These are phyloP conservation scores for Nudaria mundana DNA, from an alignment of 2,888 invertebrate species.

Conservation along the genomic window DNA sequence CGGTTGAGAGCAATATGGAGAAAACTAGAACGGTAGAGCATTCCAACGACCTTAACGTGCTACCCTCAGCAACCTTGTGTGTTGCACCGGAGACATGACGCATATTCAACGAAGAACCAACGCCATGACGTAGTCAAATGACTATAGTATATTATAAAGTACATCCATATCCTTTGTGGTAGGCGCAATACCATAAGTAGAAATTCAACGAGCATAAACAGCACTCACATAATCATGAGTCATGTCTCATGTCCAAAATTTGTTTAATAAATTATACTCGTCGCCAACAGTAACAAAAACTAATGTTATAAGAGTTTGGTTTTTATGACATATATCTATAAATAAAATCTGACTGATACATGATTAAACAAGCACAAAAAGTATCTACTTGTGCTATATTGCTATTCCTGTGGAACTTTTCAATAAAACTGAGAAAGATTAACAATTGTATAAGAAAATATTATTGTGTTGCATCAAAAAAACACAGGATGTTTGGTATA, in stretches of 20 bases:
- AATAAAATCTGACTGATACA: neutral
- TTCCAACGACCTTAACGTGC: conserved; percentile 10
- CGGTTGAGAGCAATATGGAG: neutral
- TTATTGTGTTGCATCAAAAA: conserved; percentile 21
- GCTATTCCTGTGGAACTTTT: neutral
- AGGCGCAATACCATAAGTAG: conserved; percentile 21
- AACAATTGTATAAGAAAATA: conserved; percentile 29
- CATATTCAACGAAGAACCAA: conserved; percentile 18
- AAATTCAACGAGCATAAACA: conserved; percentile 9
- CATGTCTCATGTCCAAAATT: conserved; percentile 9
- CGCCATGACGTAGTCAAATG: conserved; percentile 23
- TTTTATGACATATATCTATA: conserved; percentile 2
- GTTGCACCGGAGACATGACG: conserved; percentile 19
- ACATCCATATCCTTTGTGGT: conserved; percentile 16
- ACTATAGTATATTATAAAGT: conserved; percentile 7
- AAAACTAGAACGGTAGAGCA: neutral
- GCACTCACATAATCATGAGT: conserved; percentile 15
- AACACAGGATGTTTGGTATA: conserved; percentile 15
- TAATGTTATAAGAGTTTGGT: neutral
- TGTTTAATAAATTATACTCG: neutral
- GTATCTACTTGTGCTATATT: too few relatives aligned
- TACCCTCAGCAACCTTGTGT: conserved; percentile 27
- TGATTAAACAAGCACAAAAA: neutral
- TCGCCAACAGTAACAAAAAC: neutral
- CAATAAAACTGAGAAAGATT: conserved; percentile 28